Base-by-base conservation (phyloP, 2,113 vertebrate genomes). In the Lagopus leucura region DNA sequence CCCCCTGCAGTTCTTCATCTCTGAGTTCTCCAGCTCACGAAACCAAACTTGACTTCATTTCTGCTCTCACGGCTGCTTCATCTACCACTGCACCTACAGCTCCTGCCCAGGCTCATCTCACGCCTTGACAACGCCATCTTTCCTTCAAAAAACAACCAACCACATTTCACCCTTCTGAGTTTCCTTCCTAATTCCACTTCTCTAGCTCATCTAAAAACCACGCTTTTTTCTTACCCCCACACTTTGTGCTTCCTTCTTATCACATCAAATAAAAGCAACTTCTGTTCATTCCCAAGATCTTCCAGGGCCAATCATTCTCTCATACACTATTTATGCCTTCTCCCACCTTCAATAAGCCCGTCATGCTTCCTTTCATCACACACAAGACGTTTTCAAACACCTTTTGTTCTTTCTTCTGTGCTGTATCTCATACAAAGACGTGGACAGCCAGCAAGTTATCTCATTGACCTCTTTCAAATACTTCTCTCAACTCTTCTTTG, bases 301-400 rank as follows among this genome's bases (percentile, higher is more conserved):
- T 91, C 72, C 71, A 85, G 87, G 66, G 34, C 74, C 74, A 43
- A 65, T 82, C 83, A 69, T 54, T 80, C 48, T 77, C 81, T 94
- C 89, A 93, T 93, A 55, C 60, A 85, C 66, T 95, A 95, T 92
- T 92, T 66, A 96, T 91, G 65, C n/a, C 32, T 93, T 90, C 60
- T 89, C 60, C 45, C 14, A 78, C 50, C 78, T 96, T 93, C 82
- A 82, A 32, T 19, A 70, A 88, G 60, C 54, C 55, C 1, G 0
- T 91, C 89, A 50, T 43, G 55, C 67, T 50, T 82, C 45, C 60
- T 75, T 93, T 92, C 92, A 91, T 96, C 75, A 93, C 69, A 87
- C 50, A 87, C 27, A 70, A 86, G 84, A 63, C 19, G 55, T 89
- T 91, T 92, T 88, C 82, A 92, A 82, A 88, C 47, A 91, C 17